Conservation (phyloP, 23 tunicate species). For the Styela plicata region DNA sequence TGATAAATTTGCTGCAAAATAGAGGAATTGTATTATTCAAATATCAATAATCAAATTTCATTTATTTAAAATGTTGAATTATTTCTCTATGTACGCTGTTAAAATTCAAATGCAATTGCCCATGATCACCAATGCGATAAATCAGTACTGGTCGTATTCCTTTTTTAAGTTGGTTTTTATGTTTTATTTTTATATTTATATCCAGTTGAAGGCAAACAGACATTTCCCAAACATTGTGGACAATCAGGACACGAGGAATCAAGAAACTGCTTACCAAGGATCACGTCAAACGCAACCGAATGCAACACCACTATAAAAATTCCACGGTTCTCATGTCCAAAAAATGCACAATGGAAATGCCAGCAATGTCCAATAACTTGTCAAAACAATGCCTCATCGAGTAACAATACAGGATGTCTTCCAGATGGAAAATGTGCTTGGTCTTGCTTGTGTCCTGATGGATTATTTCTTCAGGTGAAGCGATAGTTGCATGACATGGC, state of each 20-base stretch:
- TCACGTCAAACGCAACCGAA: neutral
- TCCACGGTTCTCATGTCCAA: slow-evolving; percentile 12
- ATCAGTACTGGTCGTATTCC: too few species aligned
- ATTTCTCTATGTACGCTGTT: too few species aligned
- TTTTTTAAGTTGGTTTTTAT: neutral
- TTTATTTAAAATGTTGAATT: too few species aligned
- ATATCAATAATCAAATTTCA: too few species aligned
- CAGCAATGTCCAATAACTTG: slow-evolving; percentile 44
- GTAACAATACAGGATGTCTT: slow-evolving; percentile 6
- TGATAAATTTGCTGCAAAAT: too few species aligned
- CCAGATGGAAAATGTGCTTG: slow-evolving; percentile 28
- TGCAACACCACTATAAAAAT: neutral
- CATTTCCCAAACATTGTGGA: neutral
- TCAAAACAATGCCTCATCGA: neutral
- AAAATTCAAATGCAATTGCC: too few species aligned
- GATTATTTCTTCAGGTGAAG: slow-evolving; percentile 36
- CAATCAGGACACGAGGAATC: neutral
- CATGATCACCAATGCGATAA: too few species aligned
- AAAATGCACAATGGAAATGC: slow-evolving; percentile 27
- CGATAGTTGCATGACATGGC: neutral
- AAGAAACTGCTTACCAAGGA: neutral
- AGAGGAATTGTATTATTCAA: too few species aligned
- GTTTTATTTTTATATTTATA: neutral
- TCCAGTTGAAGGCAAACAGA: neutral
- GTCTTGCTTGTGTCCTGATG: slow-evolving; percentile 49